Conservation (phyloP, 2,113 vertebrate species). For the Emydocephalus ijimae region DNA sequence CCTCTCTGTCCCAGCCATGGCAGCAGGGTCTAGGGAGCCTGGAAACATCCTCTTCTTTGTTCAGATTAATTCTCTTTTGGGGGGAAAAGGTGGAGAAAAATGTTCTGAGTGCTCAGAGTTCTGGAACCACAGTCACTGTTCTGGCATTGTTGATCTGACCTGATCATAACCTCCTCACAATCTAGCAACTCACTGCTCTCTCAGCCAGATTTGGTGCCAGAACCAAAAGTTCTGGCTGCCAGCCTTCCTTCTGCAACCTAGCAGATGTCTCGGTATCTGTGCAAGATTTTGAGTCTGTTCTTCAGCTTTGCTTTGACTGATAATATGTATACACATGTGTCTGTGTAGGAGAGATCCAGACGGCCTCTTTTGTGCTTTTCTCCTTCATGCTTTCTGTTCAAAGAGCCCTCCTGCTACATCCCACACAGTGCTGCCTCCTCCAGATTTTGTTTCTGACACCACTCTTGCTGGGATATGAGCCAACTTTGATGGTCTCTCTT, state of each 20-base stretch:
- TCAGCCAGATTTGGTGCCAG: slow-evolving; percentile 20
- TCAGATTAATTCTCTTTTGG: background rate
- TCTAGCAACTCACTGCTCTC: background rate
- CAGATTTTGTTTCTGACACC: background rate
- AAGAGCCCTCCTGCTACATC: slow-evolving; percentile 10
- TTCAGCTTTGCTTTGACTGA: slow-evolving; percentile 18
- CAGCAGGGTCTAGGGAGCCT: background rate
- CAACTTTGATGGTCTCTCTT: slow-evolving; percentile 2
- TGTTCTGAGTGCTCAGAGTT: background rate
- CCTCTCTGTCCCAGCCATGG: background rate
- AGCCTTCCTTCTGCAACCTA: slow-evolving; percentile 13
- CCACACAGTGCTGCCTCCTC: slow-evolving; percentile 17
- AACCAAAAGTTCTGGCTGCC: slow-evolving; percentile 30
- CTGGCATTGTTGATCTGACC: slow-evolving; percentile 12
- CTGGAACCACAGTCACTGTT: slow-evolving; percentile 8
- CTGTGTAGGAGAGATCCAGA: background rate
- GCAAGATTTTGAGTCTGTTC: slow-evolving; percentile 22
- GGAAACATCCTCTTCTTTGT: slow-evolving; percentile 1
- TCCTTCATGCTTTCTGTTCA: background rate
- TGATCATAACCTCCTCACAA: slow-evolving; percentile 12
- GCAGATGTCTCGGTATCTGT: slow-evolving; percentile 20
- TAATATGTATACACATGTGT: background rate
- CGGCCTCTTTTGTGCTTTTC: slow-evolving; percentile 8
- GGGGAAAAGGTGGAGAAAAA: too few species aligned
- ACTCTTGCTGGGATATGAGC: slow-evolving; percentile 9